Conservation (phyloP, 2,113 vertebrate species). For the Psittacus erithacus region DNA sequence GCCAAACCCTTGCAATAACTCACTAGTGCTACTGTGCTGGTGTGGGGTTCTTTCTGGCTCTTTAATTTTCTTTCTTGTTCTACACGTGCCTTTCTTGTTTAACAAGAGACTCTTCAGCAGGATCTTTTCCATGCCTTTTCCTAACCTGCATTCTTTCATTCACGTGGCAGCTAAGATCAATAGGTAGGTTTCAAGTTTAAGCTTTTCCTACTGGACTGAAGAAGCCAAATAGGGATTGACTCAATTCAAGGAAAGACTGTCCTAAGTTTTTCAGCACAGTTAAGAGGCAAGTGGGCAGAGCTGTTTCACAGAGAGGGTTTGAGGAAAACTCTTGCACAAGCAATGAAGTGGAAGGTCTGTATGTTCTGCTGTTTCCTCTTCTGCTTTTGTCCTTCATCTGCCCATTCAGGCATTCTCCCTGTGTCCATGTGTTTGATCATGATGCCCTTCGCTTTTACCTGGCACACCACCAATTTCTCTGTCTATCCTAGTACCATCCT, state of each 20-base stretch:
- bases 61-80: neutral
- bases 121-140: neutral
- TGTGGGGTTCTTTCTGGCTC: neutral
- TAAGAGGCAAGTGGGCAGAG: neutral
- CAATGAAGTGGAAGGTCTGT: neutral
- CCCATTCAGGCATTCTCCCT: neutral
- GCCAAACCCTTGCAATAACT: slow-evolving; percentile 42
- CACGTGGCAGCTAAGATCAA: neutral
- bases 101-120: neutral
- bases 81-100: neutral
- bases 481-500: neutral
- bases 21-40: neutral
- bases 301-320: neutral
- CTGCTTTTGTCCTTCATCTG: slow-evolving; percentile 32
- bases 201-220: neutral
- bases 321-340: neutral
- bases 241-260: neutral
- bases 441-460: neutral
- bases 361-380: neutral
- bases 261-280: neutral
- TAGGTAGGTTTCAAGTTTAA: neutral
- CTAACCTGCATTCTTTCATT: neutral
- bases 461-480: neutral
- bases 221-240: neutral
- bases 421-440: neutral